Base-by-base conservation (phyloP, 2,113 vertebrate species). In the Pipa parva region DNA sequence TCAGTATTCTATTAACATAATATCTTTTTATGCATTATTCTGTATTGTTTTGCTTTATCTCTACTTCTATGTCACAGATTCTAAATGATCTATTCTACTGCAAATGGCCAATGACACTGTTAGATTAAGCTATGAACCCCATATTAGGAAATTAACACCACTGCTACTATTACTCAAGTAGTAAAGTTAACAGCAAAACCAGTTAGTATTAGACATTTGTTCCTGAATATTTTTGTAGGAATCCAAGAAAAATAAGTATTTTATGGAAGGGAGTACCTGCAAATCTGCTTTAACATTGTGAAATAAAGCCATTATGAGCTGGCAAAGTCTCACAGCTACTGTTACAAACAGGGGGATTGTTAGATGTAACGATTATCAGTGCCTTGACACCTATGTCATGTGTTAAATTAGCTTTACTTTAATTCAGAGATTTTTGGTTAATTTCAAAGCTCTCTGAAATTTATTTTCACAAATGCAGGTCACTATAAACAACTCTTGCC, bases 401-500 rank as follows among this genome's bases (percentile, higher is more conserved):
- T 8, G 13, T 83, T 76, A 50, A 45, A 84, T 76, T 64, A 24
- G 79, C 73, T 81, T 74, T 56, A 42, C 79, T 89, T 83, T 86
- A 78, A 84, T 87, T 89, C 83, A 81, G 81, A 84, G 78, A 82
- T 85, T 80, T 83, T 83, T 76, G 59, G 75, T 83, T 89, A 91
- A 91, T 90, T 88, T 90, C 86, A 87, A 89, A 85, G 82, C 81
- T 75, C 86, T 86, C 73, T 73, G 78, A 85, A 81, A 84, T 84
- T 77, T 50, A 49, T 64, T 52, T 60, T 31, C 24, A 77, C 75
- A 78, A 83, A 88, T 76, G 80, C 72, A 54, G 83, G 83, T 87
- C 50, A 61, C 84, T 83, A 82, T 87, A 63, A 82, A 87, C 85
- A 87, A 84, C 75, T 78, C 71, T n/a, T 0, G 45, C 75, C 81